Evolutionary conservation across 2,113 vertebrate species (phyloP), one percentile per base, ranked within the genome.

Genomic region (Eclectus roratus): DNA sequence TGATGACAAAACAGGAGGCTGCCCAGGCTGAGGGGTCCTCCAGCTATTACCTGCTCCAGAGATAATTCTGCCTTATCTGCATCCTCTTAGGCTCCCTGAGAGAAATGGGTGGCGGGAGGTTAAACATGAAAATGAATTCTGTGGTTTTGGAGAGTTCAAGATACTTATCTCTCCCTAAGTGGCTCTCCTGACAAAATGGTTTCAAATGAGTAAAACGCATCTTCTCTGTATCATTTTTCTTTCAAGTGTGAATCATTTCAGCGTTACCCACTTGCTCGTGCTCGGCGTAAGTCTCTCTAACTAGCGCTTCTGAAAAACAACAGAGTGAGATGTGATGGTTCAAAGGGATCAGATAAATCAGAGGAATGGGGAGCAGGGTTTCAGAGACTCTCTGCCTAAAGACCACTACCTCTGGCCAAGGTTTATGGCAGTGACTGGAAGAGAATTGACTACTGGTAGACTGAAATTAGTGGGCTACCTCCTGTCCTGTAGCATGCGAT

Each of bases 111-210:
- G 93, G 89, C 0, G 11, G 82, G 86, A 93, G 95, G 95, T 96
- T 96, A 96, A 96, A 88, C 96, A 91, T 91, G 84, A 92, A 96
- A 94, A 96, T 94, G 91, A 91, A 92, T 96, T 96, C 92, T 94
- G 88, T 88, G 92, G 92, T 91, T 96, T 94, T 94, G 94, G 95
- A 97, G 94, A 91, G 93, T 90, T 97, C 88, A 77, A 92, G 96
- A 94, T 95, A 85, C 92, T 96, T 95, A 91, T 96, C 96, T 96
- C 89, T 96, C 84, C 73, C 92, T 96, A 94, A 96, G 96, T 95
- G 96, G 80, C 92, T 96, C 95, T 95, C 88, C 86, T 95, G 86
- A 92, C 92, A 92, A 93, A 95, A 93, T 94, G 94, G 80, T 92
- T 96, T 96, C 87, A 93, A 96, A 96, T 81, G 93, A 96, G 85